Evolutionary conservation across 2,888 invertebrate species (phyloP).

Genomic region (Coelinius sp.): DNA sequence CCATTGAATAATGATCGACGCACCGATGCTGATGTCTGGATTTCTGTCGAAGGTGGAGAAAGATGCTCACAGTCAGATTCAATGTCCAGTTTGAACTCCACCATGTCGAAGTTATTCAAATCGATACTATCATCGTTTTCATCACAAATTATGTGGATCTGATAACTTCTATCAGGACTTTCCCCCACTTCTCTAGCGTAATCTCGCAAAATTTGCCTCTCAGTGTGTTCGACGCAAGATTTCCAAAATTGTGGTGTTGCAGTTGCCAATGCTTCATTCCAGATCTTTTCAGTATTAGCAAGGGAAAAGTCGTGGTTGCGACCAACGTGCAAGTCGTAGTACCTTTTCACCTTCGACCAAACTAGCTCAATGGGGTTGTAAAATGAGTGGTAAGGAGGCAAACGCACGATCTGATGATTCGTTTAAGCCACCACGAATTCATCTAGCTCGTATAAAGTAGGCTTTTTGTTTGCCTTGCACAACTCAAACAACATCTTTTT

Average conservation of each 20-base stretch:
- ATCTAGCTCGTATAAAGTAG: not conserved
- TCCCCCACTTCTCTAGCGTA: not conserved
- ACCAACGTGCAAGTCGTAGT: not conserved
- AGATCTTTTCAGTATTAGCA: not conserved
- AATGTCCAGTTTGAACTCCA: too few relatives aligned
- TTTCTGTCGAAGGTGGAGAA: too few relatives aligned
- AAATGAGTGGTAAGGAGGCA: slow-evolving; percentile 13
- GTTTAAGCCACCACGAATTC: not conserved
- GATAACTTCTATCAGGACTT: too few relatives aligned
- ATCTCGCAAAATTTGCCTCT: not conserved
- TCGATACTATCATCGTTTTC: too few relatives aligned
- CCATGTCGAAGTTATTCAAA: too few relatives aligned
- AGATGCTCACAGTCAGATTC: too few relatives aligned
- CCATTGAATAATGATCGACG: too few relatives aligned
- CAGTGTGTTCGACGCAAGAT: not conserved
- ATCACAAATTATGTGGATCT: too few relatives aligned
- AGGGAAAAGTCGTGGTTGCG: not conserved
- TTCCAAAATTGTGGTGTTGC: not conserved
- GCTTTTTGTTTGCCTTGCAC: not conserved
- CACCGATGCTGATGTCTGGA: too few relatives aligned
- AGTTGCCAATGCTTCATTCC: not conserved
- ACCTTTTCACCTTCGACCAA: not conserved
- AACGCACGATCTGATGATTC: not conserved
- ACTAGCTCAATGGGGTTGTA: slow-evolving; percentile 16
- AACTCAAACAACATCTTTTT: not conserved